A percentile compares a stretch with the other conserved stretches of the same genome.
Conservation (phyloP, 2,888 invertebrate species). For the Dicycla oo region DNA sequence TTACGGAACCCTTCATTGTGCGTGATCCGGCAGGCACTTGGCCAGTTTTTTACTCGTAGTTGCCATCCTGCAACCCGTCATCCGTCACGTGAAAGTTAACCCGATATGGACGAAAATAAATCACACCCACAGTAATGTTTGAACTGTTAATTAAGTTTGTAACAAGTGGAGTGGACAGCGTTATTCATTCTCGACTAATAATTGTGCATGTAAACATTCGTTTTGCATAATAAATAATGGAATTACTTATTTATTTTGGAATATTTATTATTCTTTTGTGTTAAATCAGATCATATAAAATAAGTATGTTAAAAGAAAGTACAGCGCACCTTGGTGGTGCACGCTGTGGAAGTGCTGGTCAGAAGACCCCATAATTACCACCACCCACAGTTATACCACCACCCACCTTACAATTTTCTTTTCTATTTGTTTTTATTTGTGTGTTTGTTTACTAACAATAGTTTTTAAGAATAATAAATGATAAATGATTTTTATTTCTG, state of each 20-base stretch:
- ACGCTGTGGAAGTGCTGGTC: no score
- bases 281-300: not conserved
- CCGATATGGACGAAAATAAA: constrained; percentile 59
- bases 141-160: constrained; percentile 65
- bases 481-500: no score
- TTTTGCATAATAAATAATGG: constrained; percentile 36
- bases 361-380: no score
- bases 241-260: constrained; percentile 21
- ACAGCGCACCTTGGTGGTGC: no score
- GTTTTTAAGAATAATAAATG: no score
- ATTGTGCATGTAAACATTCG: constrained; percentile 49
- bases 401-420: no score
- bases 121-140: constrained; percentile 65
- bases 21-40: no score
- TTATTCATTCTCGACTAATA: constrained; percentile 56
- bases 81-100: constrained; percentile 32
- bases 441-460: no score
- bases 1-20: no score
- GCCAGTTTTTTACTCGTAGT: not conserved
- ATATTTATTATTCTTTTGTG: not conserved
- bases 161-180: constrained; percentile 54
- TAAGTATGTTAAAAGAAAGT: no score
- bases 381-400: no score
- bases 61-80: constrained; percentile 15
- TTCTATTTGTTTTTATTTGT: no score